Conservation (phyloP, 2,797 vertebrate genomes). For the Trachops cirrhosus region DNA sequence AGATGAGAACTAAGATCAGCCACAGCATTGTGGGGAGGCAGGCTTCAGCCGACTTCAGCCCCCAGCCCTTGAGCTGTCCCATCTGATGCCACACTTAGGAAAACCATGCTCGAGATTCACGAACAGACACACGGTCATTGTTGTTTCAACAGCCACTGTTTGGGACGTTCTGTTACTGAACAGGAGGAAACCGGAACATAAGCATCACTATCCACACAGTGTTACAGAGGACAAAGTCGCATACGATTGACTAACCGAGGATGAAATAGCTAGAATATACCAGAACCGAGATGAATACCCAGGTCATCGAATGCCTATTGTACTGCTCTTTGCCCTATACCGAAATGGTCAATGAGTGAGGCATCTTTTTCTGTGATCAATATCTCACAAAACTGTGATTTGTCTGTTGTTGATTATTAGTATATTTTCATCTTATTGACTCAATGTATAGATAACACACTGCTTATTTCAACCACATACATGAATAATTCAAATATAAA, state of each 20-base stretch:
- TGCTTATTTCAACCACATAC: not conserved
- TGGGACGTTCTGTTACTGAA: not conserved
- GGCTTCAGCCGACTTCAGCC: not conserved
- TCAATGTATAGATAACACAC: not conserved
- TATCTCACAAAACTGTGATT: not conserved
- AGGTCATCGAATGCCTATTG: not conserved
- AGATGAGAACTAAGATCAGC: not conserved
- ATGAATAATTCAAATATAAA: not conserved
- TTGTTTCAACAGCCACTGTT: not conserved
- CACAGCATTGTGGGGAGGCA: accelerated
- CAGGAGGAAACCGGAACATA: not conserved
- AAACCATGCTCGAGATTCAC: not conserved
- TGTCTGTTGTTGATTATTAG: not conserved
- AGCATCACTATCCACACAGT: not conserved
- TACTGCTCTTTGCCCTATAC: not conserved
- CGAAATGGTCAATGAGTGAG: not conserved
- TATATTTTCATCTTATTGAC: not conserved
- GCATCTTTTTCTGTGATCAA: not conserved
- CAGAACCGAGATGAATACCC: not conserved
- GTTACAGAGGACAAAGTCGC: not conserved
- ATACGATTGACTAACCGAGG: not conserved
- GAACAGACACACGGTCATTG: not conserved
- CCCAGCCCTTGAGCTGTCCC: too few relatives aligned
- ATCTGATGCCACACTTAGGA: not conserved
- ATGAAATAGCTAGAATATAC: not conserved